Evolutionary conservation across 2,113 vertebrate species (phyloP), one percentile per base, ranked within the genome.

Genomic region (Labeo catla): DNA sequence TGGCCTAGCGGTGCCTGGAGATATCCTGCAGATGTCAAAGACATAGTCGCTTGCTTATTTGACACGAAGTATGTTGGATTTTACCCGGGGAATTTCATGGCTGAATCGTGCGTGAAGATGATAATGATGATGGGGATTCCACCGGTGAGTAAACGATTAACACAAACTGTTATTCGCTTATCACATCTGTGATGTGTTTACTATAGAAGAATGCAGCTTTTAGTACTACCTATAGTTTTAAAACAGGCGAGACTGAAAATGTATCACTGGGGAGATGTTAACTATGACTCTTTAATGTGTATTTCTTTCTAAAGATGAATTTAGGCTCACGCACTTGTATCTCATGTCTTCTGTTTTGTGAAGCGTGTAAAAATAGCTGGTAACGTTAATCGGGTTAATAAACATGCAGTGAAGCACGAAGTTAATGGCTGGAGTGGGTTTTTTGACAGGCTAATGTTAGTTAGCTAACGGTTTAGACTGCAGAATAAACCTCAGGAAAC

Each of bases 101-200:
- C 89, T 76, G 43, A 76, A 88, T 90, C 70, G 81, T 65, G 81
- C 85, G 90, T 91, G 83, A 91, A 93, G 89, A 95, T 95, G 74
- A 76, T 28, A 47, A 76, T 34, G 74, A 49, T 13, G 74, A 76
- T 28, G 94, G 93, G 92, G 91, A 93, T 92, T 92, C 93, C 92
- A 91, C 92, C 89, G 91, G 94, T 95, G 92, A 95, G 94, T 93
- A 57, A 81, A 34, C 39, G 39, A 66, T 73, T 52, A 87, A 28
- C 19, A 12, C 84, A 34, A 72, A 88, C 84, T 86, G 88, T 90
- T 91, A 89, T 86, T 72, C 15, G 78, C 65, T 79, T 76, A 81
- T 88, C 88, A 89, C 86, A 43, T 72, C 54, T 76, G 15, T 90
- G 61, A 77, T 76, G 86, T 88, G 74, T 87, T 89, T 52, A 77